Evolutionary conservation across 2,888 invertebrate genomes (phyloP), one percentile per base, ranked within the genome.

Genomic region (Chloromyia formosa): DNA sequence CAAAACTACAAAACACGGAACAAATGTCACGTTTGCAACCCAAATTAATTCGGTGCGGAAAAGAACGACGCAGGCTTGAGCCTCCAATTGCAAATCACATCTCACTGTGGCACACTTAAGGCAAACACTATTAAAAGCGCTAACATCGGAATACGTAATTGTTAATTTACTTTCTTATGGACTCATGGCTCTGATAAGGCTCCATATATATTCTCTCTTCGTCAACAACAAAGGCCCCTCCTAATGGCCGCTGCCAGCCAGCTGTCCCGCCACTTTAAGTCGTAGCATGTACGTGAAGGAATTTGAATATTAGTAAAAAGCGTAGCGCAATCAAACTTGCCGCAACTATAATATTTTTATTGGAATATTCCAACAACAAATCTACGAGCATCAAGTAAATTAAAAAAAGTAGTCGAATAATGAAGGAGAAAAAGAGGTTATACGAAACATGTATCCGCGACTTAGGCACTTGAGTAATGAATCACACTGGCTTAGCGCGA

Each of bases 151-250:
- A 66, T 66, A 49, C 45, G 45, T 66, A 66, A 66, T 66, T 22
- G 66, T 66, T 66, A 66, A 66, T 66, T 45, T 49, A 22, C 66
- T 66, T 66, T 66, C 66, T 66, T 66, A 66, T 66, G 23, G n/a
- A 49, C 22, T n/a, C 49, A 66, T 66, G 45, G 20, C 45, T 66
- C 66, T 66, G 66, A 66, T 66, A 66, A 66, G 66, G 66, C 49
- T 49, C 49, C 22, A 35, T 14, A 22, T 35, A n/a, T 35, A 35
- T 35, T 49, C 66, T 22, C 22, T 3, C 45, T 45, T 22, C 20
- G 22, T 20, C 66, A 20, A 22, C 62, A 62, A 62, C 62, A 62
- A 62, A 62, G 16, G 5, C 40, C 62, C 27, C 60, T 16, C 35
- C 7, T 23, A 14, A 16, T 23, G n/a, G n/a, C 16, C 42, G 14